A percentile compares a stretch with the other conserved stretches of the same genome.
phyloP scores from a whole-genome alignment of 2,888 invertebrate species.

The Latrodectus elegans region DNA sequence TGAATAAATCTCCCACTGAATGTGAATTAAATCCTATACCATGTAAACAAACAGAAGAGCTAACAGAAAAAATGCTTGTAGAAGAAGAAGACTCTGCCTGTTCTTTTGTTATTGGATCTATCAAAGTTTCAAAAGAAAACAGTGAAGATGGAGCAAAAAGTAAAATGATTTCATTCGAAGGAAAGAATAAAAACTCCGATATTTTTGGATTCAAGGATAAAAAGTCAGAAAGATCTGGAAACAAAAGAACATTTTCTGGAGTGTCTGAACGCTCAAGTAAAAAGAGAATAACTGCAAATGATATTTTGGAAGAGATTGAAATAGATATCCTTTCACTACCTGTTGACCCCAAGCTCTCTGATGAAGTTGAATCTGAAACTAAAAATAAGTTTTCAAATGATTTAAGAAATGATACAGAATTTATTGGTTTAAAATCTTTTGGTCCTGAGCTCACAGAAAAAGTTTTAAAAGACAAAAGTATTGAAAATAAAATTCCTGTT shows the following conservation, averaged over 20 bases:
- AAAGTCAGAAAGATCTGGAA: neutral
- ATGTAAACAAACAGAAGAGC: too few relatives aligned
- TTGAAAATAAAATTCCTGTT: neutral
- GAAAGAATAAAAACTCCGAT: neutral
- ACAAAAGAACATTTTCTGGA: constrained; percentile 20
- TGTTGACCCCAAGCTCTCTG: too few relatives aligned
- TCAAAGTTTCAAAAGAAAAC: too few relatives aligned
- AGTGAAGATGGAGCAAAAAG: too few relatives aligned
- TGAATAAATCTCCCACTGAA: too few relatives aligned
- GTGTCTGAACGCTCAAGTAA: constrained; percentile 24
- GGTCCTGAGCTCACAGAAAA: neutral
- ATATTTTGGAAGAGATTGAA: neutral
- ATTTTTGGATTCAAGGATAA: neutral
- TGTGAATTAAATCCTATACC: too few relatives aligned
- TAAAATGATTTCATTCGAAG: too few relatives aligned
- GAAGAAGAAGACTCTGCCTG: too few relatives aligned
- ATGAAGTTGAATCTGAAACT: neutral
- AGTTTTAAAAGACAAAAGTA: neutral
- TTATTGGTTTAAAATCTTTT: constrained; percentile 1
- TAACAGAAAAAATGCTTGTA: too few relatives aligned
- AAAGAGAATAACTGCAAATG: constrained; percentile 7
- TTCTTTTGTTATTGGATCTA: too few relatives aligned
- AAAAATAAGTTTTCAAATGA: neutral
- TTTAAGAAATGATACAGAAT: neutral
- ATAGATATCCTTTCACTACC: neutral